Evolutionary conservation across 2,888 invertebrate species (phyloP).

Genomic region (Diloba caeruleocephala): DNA sequence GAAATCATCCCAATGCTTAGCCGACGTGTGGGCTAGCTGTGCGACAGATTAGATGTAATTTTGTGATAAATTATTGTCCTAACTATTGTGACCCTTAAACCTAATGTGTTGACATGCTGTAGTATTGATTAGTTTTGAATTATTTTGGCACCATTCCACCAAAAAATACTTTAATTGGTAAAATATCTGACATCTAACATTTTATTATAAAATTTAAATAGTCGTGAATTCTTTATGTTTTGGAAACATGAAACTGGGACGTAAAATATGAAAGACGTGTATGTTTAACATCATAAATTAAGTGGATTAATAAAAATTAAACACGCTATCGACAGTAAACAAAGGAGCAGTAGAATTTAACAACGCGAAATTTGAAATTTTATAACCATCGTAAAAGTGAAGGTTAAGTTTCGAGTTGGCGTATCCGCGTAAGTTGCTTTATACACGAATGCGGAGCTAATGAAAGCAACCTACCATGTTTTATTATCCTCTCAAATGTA

Average conservation of each 20-base stretch:
- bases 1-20: constrained; percentile 40
- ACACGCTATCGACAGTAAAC: constrained; percentile 56
- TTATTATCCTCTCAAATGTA: constrained; percentile 78
- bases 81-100: constrained; percentile 42
- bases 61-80: constrained; percentile 40
- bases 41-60: constrained; percentile 43
- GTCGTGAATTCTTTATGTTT: constrained; percentile 25
- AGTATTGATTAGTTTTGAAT: too few species aligned
- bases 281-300: constrained; percentile 48
- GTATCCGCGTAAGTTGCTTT: constrained; percentile 76
- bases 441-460: constrained; percentile 73
- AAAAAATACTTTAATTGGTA: too few species aligned
- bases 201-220: constrained; percentile 25
- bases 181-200: neutral
- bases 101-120: constrained; percentile 33
- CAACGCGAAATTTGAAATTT: constrained; percentile 81
- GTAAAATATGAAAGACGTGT: constrained; percentile 34
- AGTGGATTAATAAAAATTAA: constrained; percentile 55
- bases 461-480: constrained; percentile 82
- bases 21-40: constrained; percentile 37
- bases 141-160: too few species aligned
- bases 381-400: constrained; percentile 80
- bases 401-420: constrained; percentile 76
- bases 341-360: constrained; percentile 58
- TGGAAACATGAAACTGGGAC: constrained; percentile 28